phyloP scores from a whole-genome alignment of 2,113 vertebrate species.

The Thymallus thymallus region DNA sequence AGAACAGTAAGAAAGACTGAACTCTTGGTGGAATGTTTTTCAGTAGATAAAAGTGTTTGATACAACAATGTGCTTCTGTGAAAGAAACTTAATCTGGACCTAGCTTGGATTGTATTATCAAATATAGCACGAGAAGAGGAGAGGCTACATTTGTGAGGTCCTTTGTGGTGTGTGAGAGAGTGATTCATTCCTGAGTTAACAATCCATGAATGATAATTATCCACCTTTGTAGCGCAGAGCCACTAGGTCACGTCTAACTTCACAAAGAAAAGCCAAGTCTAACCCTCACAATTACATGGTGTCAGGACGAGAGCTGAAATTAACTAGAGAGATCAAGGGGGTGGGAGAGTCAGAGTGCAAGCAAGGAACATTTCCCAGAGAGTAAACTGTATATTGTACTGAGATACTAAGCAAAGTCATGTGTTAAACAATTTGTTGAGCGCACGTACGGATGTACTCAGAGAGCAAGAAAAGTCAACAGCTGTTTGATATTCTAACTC shows the following conservation, averaged over 20 bases:
- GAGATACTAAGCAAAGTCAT: neutral
- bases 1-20: too few species aligned
- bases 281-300: too few species aligned
- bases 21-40: neutral
- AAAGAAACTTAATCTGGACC: too few species aligned
- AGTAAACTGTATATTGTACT: neutral
- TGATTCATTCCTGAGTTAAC: slow-evolving; percentile 7
- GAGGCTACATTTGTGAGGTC: neutral
- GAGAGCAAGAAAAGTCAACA: neutral
- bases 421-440: neutral
- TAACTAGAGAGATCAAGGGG: too few species aligned
- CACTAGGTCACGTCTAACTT: neutral
- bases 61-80: too few species aligned
- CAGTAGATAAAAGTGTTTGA: too few species aligned
- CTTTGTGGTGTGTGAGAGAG: neutral
- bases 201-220: slow-evolving; percentile 26
- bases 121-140: neutral
- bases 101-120: too few species aligned
- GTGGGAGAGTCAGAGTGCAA: too few species aligned
- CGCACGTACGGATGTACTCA: neutral
- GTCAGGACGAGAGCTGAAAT: too few species aligned
- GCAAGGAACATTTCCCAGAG: neutral
- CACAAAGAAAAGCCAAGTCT: slow-evolving; percentile 10
- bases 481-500: neutral
- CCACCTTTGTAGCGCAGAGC: neutral